phyloP scores from a whole-genome alignment of 2,797 vertebrate species.

The Gadopsis bispinosus region DNA sequence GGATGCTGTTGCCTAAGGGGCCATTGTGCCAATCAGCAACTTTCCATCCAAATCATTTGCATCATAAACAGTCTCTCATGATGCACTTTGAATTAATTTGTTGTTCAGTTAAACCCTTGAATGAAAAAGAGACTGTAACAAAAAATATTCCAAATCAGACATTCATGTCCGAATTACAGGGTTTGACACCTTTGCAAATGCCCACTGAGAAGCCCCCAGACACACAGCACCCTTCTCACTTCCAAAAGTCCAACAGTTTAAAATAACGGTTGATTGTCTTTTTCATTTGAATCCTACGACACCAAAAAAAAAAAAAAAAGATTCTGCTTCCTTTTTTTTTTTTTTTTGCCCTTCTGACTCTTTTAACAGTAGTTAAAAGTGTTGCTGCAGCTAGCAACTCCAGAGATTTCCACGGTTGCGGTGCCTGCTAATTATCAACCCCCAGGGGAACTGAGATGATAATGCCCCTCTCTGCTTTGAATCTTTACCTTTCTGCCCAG shows the following conservation, averaged over 20 bases:
- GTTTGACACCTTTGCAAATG: slow-evolving; percentile 39
- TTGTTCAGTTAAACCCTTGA: slow-evolving; percentile 54
- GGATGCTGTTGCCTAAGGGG: slow-evolving; percentile 70
- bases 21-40: slow-evolving; percentile 76
- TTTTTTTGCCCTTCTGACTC: slow-evolving; percentile 43
- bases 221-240: neutral
- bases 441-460: slow-evolving; percentile 50
- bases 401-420: slow-evolving; percentile 48
- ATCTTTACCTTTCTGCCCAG: slow-evolving; percentile 60
- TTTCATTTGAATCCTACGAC: slow-evolving; percentile 18
- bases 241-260: slow-evolving; percentile 22
- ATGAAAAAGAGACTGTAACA: slow-evolving; percentile 41
- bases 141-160: slow-evolving; percentile 53
- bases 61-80: slow-evolving; percentile 76
- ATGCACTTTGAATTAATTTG: slow-evolving; percentile 76
- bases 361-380: slow-evolving; percentile 58
- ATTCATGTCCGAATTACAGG: slow-evolving; percentile 55
- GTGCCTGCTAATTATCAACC: slow-evolving; percentile 71
- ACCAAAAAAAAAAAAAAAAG: slow-evolving; percentile 13
- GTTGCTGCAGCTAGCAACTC: slow-evolving; percentile 51
- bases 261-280: slow-evolving; percentile 31
- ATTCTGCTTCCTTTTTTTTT: slow-evolving; percentile 2
- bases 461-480: slow-evolving; percentile 57
- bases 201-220: neutral
- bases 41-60: slow-evolving; percentile 76